phyloP scores from a whole-genome alignment of 2,113 vertebrate species.

The Brachionichthys hirsutus region DNA sequence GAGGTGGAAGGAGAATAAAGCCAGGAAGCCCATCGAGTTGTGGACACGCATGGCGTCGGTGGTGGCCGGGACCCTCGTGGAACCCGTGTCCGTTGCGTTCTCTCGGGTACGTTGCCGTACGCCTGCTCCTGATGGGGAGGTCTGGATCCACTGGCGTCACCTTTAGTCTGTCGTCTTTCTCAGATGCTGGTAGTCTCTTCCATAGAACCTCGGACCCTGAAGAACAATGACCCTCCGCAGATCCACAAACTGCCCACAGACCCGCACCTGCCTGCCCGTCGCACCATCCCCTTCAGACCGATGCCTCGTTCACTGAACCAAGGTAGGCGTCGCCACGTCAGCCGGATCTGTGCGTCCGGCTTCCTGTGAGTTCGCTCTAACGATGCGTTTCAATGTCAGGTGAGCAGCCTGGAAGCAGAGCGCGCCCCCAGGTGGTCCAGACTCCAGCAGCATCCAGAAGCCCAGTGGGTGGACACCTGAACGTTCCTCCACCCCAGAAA shows the following conservation, averaged over 20 bases:
- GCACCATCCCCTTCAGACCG: conserved; percentile 26
- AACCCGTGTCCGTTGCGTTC: conserved; percentile 63
- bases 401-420: background rate
- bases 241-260: background rate
- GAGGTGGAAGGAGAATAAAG: conserved; percentile 28
- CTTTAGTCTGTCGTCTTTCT: background rate
- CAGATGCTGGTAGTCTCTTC: conserved; percentile 72
- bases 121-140: no score
- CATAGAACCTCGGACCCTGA: conserved; percentile 69
- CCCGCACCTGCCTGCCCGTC: background rate
- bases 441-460: background rate
- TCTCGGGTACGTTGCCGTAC: conserved; percentile 50
- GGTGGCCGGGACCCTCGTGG: conserved; percentile 54
- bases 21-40: conserved; percentile 58
- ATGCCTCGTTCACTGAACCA: background rate
- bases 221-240: conserved; percentile 54
- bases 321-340: conserved; percentile 10
- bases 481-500: background rate
- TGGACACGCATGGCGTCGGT: conserved; percentile 64
- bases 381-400: background rate
- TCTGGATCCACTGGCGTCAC: no score
- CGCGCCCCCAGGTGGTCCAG: background rate
- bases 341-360: background rate
- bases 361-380: background rate
- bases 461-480: background rate